phyloP scores from a whole-genome alignment of 2,797 vertebrate species.

The Peromyscus melanophrys region DNA sequence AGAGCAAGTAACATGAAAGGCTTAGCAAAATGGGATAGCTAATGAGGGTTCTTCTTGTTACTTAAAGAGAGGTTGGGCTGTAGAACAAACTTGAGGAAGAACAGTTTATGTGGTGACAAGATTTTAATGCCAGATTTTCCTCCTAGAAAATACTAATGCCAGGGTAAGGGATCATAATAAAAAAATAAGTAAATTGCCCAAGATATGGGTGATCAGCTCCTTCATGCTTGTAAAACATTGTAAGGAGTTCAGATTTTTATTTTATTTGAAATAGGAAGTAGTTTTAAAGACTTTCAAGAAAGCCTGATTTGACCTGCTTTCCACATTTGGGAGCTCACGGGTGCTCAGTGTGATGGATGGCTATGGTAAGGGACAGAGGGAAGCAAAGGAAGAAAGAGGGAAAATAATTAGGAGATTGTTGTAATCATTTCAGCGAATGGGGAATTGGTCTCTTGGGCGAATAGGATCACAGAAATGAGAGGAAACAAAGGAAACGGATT shows the following conservation, averaged over 20 bases:
- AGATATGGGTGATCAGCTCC: background rate
- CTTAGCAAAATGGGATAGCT: background rate
- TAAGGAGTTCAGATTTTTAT: background rate
- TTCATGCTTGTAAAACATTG: background rate
- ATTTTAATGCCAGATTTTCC: background rate
- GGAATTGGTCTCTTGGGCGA: background rate
- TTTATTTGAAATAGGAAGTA: constrained; percentile 8
- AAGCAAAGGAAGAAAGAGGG: background rate
- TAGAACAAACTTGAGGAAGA: background rate
- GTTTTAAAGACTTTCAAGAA: constrained; percentile 15
- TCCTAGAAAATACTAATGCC: constrained; percentile 1
- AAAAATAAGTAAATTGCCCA: background rate
- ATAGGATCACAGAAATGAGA: background rate
- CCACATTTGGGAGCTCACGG: background rate
- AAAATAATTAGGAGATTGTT: background rate
- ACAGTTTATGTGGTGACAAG: background rate
- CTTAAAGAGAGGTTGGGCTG: background rate
- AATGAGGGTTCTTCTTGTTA: background rate
- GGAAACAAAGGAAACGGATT: background rate
- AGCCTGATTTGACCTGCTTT: background rate
- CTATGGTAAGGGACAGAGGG: background rate
- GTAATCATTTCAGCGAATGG: background rate
- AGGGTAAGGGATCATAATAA: background rate
- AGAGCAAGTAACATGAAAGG: background rate
- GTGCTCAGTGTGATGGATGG: background rate